Base-by-base conservation (phyloP, 2,113 vertebrate species). In the Chaenogobius annularis region DNA sequence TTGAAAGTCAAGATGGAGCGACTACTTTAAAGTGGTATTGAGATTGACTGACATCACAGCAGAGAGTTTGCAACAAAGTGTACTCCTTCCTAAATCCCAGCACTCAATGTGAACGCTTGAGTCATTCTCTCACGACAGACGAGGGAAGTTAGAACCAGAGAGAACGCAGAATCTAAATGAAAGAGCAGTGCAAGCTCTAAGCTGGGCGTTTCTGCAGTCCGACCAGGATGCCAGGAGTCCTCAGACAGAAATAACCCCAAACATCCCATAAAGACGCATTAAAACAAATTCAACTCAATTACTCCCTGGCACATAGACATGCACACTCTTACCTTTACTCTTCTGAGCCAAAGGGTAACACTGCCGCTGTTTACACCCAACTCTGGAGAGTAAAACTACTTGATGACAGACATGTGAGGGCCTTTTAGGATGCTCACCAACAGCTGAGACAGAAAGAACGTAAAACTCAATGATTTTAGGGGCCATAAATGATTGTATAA, bases 161-260 rank as follows among this genome's bases (percentile, higher is more conserved):
- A 64, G 61, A 37, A 68, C 62, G 47, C 22, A 73, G 69, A 15
- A 46, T 20, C 63, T 43, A 61, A 77, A 65, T 58, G 17, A 84
- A 56, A 79, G 72, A 74, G 56, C 48, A 19, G 35, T 14, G 73
- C 73, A 65, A 84, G 73, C 70, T 70, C 48, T 19, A 52, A 1
- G 12, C 69, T 79, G 79, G 80, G 85, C 74, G 83, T 75, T 78
- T 75, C 83, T 76, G 75, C 72, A 69, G 74, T 77, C 71, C 19
- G 83, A 81, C 77, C 77, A 75, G 80, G 69, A 86, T 35, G 71
- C 78, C 84, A 87, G 72, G 81, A 91, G 89, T 90, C 86, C 87
- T 89, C 81, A 85, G 83, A 90, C 85, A 84, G 77, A 91, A 91
- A 92, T 90, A 90, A 85, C 82, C 88, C 74, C 79, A 75, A 87